Conservation (phyloP, 2,888 invertebrate genomes). For the Tenthredo amoena region DNA sequence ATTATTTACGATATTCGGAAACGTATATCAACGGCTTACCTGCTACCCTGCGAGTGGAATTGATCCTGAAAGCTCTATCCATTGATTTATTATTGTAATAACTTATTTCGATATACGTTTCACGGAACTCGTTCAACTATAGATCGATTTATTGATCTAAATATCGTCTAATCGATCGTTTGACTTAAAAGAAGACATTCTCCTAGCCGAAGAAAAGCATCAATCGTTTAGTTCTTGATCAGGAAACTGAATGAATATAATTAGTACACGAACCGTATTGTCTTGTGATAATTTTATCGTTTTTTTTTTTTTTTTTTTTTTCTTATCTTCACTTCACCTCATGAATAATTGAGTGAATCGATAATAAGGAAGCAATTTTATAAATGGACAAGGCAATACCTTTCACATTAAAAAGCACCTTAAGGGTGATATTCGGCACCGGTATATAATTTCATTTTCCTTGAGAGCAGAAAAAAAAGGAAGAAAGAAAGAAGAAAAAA, state of each 20-base stretch:
- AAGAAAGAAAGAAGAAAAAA: too few species aligned
- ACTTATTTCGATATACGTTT: slow-evolving; percentile 34
- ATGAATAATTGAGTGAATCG: slow-evolving; percentile 10
- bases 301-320: not conserved
- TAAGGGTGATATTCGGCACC: not conserved
- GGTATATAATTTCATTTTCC: not conserved
- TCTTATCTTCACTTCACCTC: not conserved
- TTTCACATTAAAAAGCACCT: slow-evolving; percentile 18
- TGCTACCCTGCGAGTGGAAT: slow-evolving; percentile 45
- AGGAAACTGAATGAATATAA: not conserved
- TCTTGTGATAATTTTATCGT: not conserved
- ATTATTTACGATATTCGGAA: slow-evolving; percentile 45
- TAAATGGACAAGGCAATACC: slow-evolving; percentile 11
- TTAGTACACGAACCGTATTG: not conserved
- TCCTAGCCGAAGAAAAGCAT: not conserved
- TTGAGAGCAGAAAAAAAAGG: not conserved
- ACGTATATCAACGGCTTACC: slow-evolving; percentile 44
- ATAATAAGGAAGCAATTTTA: slow-evolving; percentile 15
- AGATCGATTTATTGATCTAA: slow-evolving; percentile 12
- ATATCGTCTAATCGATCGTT: slow-evolving; percentile 15
- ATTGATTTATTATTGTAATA: slow-evolving; percentile 49
- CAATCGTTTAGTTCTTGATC: not conserved
- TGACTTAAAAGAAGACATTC: not conserved
- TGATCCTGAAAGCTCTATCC: slow-evolving; percentile 47
- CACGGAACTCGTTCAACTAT: slow-evolving; percentile 1